These are phyloP conservation scores for Halyomorpha halys DNA, from an alignment of 1,140 invertebrate species.

Conservation along the genomic window DNA sequence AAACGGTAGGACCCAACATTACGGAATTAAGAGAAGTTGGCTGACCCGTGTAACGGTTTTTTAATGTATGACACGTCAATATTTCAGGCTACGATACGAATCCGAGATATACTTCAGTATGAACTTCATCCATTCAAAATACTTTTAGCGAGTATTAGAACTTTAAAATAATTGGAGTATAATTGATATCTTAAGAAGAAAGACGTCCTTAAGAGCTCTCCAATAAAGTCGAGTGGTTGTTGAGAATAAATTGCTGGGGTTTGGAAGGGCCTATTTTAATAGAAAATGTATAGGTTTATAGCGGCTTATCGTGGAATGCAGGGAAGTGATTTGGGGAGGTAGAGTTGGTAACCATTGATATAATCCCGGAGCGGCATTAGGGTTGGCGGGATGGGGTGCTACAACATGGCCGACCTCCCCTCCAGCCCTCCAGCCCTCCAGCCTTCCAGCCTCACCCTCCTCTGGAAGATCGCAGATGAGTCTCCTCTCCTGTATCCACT, in stretches of 20 bases:
- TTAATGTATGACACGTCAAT: no score
- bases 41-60: no score
- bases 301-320: background rate
- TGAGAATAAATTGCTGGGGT: background rate
- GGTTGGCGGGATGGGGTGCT: constrained; percentile 9
- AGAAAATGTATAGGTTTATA: constrained; percentile 1
- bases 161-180: no score
- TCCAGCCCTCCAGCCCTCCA: background rate
- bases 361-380: background rate
- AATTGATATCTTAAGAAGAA: background rate
- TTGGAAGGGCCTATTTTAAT: background rate
- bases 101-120: no score
- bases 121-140: no score
- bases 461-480: no score
- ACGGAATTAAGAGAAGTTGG: no score
- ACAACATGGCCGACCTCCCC: constrained; percentile 6
- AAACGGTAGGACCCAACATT: no score
- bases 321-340: background rate
- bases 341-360: background rate
- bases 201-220: background rate
- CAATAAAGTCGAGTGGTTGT: background rate
- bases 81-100: no score
- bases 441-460: no score
- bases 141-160: no score
- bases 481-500: no score